Percentiles rank a stretch among this genome's conserved stretches.
These are phyloP conservation scores for Iguana delicatissima DNA, from an alignment of 2,797 vertebrate species.

Conservation along the genomic window DNA sequence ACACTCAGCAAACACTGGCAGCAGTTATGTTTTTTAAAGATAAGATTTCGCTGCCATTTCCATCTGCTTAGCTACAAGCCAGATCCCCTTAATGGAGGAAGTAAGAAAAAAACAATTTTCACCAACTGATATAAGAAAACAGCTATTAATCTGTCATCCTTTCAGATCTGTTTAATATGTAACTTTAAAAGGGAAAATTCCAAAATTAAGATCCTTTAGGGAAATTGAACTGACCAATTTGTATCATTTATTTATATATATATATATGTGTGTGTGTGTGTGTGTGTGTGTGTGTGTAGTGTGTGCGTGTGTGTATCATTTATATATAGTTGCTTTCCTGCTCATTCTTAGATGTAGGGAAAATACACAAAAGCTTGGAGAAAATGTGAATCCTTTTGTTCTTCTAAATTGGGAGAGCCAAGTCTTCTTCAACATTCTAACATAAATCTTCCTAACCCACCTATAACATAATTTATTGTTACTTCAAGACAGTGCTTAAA, in stretches of 20 bases:
- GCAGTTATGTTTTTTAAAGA: constrained; percentile 4
- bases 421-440: not conserved
- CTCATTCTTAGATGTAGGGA: constrained; percentile 4
- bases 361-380: constrained; percentile 4
- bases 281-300: no score
- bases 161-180: constrained; percentile 22
- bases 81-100: not conserved
- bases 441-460: constrained; percentile 32
- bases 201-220: constrained; percentile 47
- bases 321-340: constrained; percentile 21
- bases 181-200: constrained; percentile 45
- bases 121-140: not conserved
- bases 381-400: constrained; percentile 37
- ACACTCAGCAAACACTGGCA: not conserved
- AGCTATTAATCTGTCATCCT: constrained; percentile 47
- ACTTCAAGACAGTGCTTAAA: not conserved
- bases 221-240: constrained; percentile 29
- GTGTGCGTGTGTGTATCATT: not conserved
- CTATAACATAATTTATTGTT: constrained; percentile 40
- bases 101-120: not conserved
- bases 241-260: not conserved
- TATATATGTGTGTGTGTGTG: no score
- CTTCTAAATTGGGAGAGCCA: not conserved
- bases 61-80: constrained; percentile 1
- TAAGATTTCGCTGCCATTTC: not conserved